Evolutionary conservation across 2,888 invertebrate species (phyloP), one percentile per base, ranked within the genome.

Genomic region (Epicampocera succincta): DNA sequence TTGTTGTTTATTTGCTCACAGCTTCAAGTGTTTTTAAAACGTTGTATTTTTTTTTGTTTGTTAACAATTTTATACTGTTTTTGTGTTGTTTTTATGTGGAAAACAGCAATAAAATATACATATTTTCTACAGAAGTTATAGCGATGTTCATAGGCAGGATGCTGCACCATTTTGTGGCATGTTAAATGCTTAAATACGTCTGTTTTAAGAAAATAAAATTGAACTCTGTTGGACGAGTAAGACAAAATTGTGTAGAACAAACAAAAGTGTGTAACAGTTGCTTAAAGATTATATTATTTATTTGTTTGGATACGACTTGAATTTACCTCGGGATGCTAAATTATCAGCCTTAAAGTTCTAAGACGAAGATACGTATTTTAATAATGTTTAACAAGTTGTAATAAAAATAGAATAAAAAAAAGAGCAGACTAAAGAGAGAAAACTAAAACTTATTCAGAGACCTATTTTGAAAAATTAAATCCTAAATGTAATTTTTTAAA

Each of bases 141-240:
- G 21, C 44, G 52, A 74, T 69, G 44, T 66, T 82, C 76, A 68
- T 74, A 82, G 82, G 82, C 78, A 71, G 69, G 56, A 77, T 77
- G 73, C 46, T 81, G 63, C 73, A 73, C 44, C 58, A 52, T 60
- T 56, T 40, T 77, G 73, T 58, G 73, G 77, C 17, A 77, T 69
- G 73, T 73, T 73, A 25, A 56, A 69, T 44, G 38, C 46, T 69
- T 66, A 11, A 29, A 38, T 50, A 52, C 46, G 54, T 52, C 2
- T 66, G 15, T 58, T 50, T 54, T 21, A 44, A n/a, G 17, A 50
- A 75, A 56, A 52, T 46, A n/a, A 46, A 42, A 58, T 40, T 13
- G 21, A 50, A 56, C 50, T 38, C 46, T 46, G 8, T 33, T 1
- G 6, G 33, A 33, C 33, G 8, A 46, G 71, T 11, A 52, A 42